Base-by-base conservation (phyloP, 1,140 invertebrate genomes). In the Himalopsyche phryganea region DNA sequence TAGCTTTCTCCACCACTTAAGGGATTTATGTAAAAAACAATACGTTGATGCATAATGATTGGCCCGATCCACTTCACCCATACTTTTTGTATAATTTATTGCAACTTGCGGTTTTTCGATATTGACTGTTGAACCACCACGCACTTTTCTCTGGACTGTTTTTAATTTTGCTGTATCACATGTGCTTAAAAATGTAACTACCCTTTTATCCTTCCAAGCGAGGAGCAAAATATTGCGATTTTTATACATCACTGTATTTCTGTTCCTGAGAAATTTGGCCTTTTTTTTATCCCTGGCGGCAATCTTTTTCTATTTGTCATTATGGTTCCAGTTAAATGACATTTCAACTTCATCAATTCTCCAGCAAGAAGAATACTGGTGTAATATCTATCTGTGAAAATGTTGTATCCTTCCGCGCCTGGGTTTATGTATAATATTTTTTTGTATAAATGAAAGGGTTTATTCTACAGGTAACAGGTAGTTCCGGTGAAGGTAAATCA, bases 1-100 rank as follows among this genome's bases (percentile, higher is more conserved):
- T 2, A 56, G 28, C 40, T 56, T 61, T 28, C 59, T 38, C 61
- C 63, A 65, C 58, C 61, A 65, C 58, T 66, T 65, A 4, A 66
- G 52, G 5, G 54, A 64, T 51, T 67, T 65, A 42, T 46, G 28
- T 14, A 66, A 46, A 54, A 63, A 63, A 20, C 58, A 63, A 51
- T 66, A 66, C 1, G 52, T 52, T 13, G 64, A 38, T 28, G 61
- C 55, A 60, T 66, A 61, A 38, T 65, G 55, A 32, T 67, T 61
- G 9, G 63, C 58, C 46, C 46, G 42, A 47, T 66, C 60, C 9
- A 66, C 60, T 28, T 55, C 60, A 41, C 51, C 55, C 63, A 66
- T 66, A 65, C 13, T 65, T 17, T 51, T 53, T 4, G 38, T 55
- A 33, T 46, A 55, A 35, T 35, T 45, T 10, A 65, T 32, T 32